These are phyloP conservation scores for Drosophila ficusphila DNA, from an alignment of 1,140 invertebrate genomes.

Conservation along the genomic window DNA sequence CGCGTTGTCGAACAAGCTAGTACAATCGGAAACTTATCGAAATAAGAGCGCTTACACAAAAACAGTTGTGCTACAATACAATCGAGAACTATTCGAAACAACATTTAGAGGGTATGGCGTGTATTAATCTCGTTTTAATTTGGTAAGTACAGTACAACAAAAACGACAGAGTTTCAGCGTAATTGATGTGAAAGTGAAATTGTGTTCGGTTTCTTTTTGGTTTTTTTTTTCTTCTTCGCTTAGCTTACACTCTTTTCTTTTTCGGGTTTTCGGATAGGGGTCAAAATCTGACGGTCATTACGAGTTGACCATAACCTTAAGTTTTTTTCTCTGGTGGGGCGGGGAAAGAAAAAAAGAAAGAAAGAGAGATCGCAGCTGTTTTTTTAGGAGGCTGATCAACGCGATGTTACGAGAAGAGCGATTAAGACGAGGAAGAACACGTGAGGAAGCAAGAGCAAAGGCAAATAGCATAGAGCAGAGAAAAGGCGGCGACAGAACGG, in stretches of 20 bases:
- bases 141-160: slow-evolving; percentile 53
- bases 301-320: slow-evolving; percentile 77
- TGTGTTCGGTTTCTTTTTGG: slow-evolving; percentile 39
- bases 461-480: slow-evolving; percentile 8
- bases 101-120: too few relatives aligned
- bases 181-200: slow-evolving; percentile 83
- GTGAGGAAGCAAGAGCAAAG: slow-evolving; percentile 33
- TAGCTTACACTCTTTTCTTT: slow-evolving; percentile 34
- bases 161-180: slow-evolving; percentile 36
- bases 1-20: too few relatives aligned
- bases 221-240: slow-evolving; percentile 8
- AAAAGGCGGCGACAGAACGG: slow-evolving; percentile 23
- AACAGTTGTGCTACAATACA: too few relatives aligned
- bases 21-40: too few relatives aligned
- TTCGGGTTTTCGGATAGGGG: slow-evolving; percentile 25
- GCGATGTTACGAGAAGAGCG: neutral
- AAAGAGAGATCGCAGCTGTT: slow-evolving; percentile 36
- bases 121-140: neutral
- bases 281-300: slow-evolving; percentile 48
- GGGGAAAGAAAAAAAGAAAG: neutral
- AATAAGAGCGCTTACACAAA: too few relatives aligned
- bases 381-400: slow-evolving; percentile 29
- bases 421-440: slow-evolving; percentile 57
- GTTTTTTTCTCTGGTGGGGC: slow-evolving; percentile 14
- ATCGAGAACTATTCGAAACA: too few relatives aligned